These are phyloP conservation scores for Digitonthophagus gazella DNA, from an alignment of 2,888 invertebrate genomes.

Conservation along the genomic window DNA sequence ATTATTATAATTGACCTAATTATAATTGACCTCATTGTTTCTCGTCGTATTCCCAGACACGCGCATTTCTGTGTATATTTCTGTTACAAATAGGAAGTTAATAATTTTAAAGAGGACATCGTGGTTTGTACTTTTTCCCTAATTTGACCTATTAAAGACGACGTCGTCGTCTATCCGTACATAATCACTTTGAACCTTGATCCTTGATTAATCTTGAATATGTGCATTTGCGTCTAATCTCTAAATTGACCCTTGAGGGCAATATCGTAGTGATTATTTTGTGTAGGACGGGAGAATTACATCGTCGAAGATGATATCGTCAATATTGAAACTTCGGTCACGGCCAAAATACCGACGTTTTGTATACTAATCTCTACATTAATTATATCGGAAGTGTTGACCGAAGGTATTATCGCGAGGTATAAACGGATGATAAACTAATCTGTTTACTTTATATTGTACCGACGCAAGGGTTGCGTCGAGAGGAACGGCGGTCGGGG, in stretches of 20 bases:
- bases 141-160: not conserved
- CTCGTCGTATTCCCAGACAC: not conserved
- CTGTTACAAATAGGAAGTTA: not conserved
- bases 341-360: slow-evolving; percentile 32
- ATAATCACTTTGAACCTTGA: too few species aligned
- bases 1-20: too few species aligned
- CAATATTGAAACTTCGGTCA: not conserved
- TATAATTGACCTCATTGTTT: not conserved
- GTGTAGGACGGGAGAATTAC: not conserved
- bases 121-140: not conserved
- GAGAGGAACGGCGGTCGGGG: not conserved
- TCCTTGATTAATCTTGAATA: not conserved
- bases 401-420: slow-evolving; percentile 46
- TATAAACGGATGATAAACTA: slow-evolving; percentile 47
- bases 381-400: slow-evolving; percentile 48
- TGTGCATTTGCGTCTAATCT: not conserved
- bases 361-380: slow-evolving; percentile 46
- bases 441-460: slow-evolving; percentile 48
- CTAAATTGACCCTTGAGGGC: not conserved
- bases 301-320: not conserved
- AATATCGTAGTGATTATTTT: not conserved
- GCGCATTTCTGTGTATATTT: not conserved
- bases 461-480: not conserved
- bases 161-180: not conserved
- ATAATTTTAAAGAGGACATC: not conserved